Base-by-base conservation (phyloP, 2,888 invertebrate genomes). In the Anarsia innoxiella region DNA sequence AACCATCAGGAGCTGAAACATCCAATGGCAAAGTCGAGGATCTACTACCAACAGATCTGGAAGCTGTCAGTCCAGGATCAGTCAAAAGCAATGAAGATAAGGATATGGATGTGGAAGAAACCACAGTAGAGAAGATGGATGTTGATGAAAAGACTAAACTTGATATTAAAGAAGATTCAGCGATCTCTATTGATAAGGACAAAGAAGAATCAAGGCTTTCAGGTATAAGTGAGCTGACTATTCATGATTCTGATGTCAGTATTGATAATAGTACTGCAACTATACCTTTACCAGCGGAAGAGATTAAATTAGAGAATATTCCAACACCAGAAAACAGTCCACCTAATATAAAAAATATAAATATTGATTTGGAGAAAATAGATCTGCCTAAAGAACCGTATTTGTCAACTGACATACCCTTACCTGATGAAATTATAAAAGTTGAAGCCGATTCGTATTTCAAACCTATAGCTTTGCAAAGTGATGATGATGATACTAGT, bases 51-150 rank as follows among this genome's bases (percentile, higher is more conserved):
- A 90, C 88, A 34, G 94, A 94, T 66, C 75, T 94, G 28, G 93
- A 94, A 70, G 92, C 93, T 23, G 90, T 94, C 4, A 93, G 93
- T 44, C 93, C 93, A 0, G 93, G 92, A 41, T 93, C 93, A 0
- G 91, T 91, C 38, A 89, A 88, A 53, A 88, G 87, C 31, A 87
- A 87, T 54, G 77, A 87, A 38, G 79, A 69, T 5, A 70, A 71
- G 43, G 46, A 62, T 38, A 71, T 75, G 65, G 77, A 77, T 10
- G 43, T 32, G 3, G 23, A 51, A 8, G 60, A 68, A 12, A 46
- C 46, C n/a, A 45, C 44, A 26, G 52, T 54, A 9, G 48, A 32
- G 9, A 66, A 58, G 46, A 59, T 69, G 62, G 69, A 72, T 9
- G 23, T 63, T 38, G 56, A 78, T 1, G 51, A 67, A 1, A 75